Base-by-base conservation (phyloP, 2,113 vertebrate species). In the Macrotis lagotis region DNA sequence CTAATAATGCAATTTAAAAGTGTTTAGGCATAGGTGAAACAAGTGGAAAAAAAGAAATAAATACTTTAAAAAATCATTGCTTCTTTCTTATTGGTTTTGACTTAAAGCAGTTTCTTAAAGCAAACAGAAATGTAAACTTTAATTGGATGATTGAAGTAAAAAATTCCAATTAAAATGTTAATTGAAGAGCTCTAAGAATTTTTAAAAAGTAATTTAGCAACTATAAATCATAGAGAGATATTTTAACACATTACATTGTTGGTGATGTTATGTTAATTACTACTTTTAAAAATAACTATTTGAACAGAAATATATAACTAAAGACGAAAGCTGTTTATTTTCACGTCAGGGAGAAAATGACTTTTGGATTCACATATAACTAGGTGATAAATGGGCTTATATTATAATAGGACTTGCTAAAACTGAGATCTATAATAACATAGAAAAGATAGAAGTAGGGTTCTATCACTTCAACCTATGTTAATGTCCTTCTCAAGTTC, bases 71-170 rank as follows among this genome's bases (percentile, higher is more conserved):
- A 89, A 83, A 11, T 12, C 1, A 1, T 53, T 66, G 0, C 37
- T 96, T 91, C 37, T 44, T 50, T 83, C 51, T 94, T 66, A 52
- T 50, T 94, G 91, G 51, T 44, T 53, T 90, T 91, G n/a, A 11
- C 53, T 95, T 0, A 0, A 88, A 88, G 91, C 55, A 25, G n/a
- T 95, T 74, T 0, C 0, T 90, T 31, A 49, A 91, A 91, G 88
- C 49, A 92, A 93, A 0, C 3, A 51, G 25, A 44, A 49, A 93
- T 95, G 28, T 49, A 49, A 83, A 25, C 44, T 91, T 93, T 66
- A 37, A 90, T 93, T 89, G 9, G 2, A 2, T 8, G 91, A 90
- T 25, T 94, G 28, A 83, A 7, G 48, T 26, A 90, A 47, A 19
- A 0, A 26, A 19, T 25, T 94, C 94, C 95, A 5, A 91, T 88